Percentiles rank a stretch among this genome's conserved stretches.
These are phyloP conservation scores for Hapalemur alaotrensis DNA, from an alignment of 2,797 vertebrate species.

Conservation along the genomic window DNA sequence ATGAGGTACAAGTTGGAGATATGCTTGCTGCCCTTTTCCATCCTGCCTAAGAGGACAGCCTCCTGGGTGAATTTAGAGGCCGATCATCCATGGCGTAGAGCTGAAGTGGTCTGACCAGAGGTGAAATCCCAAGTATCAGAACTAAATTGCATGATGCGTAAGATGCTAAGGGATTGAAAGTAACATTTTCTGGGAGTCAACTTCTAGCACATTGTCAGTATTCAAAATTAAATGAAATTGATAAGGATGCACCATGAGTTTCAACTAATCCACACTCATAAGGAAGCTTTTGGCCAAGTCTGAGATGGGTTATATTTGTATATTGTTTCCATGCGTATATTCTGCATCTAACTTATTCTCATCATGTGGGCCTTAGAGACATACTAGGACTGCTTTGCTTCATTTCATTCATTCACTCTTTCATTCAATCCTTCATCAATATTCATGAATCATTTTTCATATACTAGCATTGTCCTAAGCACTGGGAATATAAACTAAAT, in stretches of 20 bases:
- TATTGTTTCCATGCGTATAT: conserved; percentile 27
- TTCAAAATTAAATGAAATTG: background rate
- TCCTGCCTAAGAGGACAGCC: background rate
- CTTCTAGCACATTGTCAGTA: background rate
- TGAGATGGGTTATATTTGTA: background rate
- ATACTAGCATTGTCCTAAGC: background rate
- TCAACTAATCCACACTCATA: background rate
- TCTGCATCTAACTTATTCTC: background rate
- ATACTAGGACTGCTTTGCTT: background rate
- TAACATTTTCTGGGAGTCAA: background rate
- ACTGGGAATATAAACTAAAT: background rate
- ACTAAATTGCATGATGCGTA: background rate
- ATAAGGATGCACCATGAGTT: background rate
- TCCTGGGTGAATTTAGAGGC: background rate
- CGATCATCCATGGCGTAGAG: background rate
- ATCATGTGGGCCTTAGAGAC: background rate
- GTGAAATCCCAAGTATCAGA: background rate
- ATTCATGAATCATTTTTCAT: background rate
- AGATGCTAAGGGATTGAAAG: background rate
- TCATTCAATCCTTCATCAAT: background rate
- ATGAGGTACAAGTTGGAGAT: background rate
- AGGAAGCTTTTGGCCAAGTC: background rate
- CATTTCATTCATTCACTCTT: background rate
- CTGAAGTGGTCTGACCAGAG: background rate
- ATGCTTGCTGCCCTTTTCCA: background rate